phyloP scores from a whole-genome alignment of 2,113 vertebrate species.

The Sphyrna mokarran region DNA sequence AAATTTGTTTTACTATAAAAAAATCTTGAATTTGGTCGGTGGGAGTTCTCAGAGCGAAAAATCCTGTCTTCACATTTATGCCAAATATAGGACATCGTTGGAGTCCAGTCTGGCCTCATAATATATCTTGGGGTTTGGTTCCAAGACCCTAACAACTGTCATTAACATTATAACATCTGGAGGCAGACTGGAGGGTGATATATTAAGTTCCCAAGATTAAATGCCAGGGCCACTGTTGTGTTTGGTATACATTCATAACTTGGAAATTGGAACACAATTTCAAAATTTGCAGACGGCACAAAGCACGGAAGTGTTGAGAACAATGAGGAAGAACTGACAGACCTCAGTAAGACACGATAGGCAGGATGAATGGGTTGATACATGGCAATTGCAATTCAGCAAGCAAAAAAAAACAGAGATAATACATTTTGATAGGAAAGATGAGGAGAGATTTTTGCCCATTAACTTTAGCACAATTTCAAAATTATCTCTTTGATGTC shows the following conservation, averaged over 20 bases:
- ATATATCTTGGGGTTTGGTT: no score
- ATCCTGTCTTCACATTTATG: no score
- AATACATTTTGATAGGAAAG: background rate
- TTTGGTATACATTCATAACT: no score
- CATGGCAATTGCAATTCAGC: background rate
- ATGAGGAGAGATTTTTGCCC: background rate
- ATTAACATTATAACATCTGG: no score
- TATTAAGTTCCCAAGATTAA: no score
- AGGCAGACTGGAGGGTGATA: background rate
- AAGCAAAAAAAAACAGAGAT: background rate
- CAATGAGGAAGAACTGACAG: background rate
- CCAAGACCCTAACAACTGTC: no score
- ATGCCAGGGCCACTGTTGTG: no score
- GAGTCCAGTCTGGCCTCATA: no score
- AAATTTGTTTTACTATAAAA: no score
- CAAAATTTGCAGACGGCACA: background rate
- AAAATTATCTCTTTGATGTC: background rate
- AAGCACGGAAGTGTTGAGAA: background rate
- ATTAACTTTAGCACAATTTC: background rate
- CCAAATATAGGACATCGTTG: no score
- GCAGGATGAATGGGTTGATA: background rate
- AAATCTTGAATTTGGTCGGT: no score
- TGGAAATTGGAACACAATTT: background rate
- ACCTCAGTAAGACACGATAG: background rate
- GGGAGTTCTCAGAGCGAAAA: no score